These are phyloP conservation scores for Mustela nigripes DNA, from an alignment of 2,113 vertebrate species.

Conservation along the genomic window DNA sequence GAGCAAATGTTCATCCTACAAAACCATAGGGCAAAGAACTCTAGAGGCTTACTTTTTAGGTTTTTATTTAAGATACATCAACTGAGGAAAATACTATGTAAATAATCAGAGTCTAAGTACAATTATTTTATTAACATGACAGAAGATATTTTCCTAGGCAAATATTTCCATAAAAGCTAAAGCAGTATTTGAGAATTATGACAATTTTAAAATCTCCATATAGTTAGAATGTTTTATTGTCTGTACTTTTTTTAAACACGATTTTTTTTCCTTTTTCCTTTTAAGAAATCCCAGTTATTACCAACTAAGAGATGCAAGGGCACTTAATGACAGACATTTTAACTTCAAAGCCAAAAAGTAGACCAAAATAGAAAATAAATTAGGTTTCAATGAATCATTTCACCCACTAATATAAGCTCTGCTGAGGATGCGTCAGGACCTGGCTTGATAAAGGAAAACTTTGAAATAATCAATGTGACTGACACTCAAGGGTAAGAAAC, in stretches of 20 bases:
- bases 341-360: slow-evolving; percentile 68
- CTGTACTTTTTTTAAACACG: background rate
- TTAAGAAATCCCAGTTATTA: slow-evolving; percentile 45
- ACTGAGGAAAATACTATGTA: slow-evolving; percentile 8
- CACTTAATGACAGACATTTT: slow-evolving; percentile 65
- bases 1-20: slow-evolving; percentile 78
- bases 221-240: slow-evolving; percentile 41
- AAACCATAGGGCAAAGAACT: slow-evolving; percentile 64
- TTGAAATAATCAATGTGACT: slow-evolving; percentile 78
- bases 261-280: slow-evolving; percentile 19
- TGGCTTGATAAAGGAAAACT: slow-evolving; percentile 77
- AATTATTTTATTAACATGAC: slow-evolving; percentile 57
- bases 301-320: slow-evolving; percentile 54
- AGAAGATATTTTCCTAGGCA: background rate
- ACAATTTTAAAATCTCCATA: background rate
- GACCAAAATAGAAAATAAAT: slow-evolving; percentile 73
- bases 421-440: background rate
- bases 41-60: slow-evolving; percentile 69
- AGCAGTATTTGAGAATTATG: background rate
- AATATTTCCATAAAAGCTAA: slow-evolving; percentile 52
- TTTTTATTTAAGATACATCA: slow-evolving; percentile 45
- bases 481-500: slow-evolving; percentile 54
- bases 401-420: slow-evolving; percentile 61
- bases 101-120: slow-evolving; percentile 19
- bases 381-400: slow-evolving; percentile 81